Base-by-base conservation (phyloP, 92 coral and sea anemone genomes). In the Micromussa lordhowensis region DNA sequence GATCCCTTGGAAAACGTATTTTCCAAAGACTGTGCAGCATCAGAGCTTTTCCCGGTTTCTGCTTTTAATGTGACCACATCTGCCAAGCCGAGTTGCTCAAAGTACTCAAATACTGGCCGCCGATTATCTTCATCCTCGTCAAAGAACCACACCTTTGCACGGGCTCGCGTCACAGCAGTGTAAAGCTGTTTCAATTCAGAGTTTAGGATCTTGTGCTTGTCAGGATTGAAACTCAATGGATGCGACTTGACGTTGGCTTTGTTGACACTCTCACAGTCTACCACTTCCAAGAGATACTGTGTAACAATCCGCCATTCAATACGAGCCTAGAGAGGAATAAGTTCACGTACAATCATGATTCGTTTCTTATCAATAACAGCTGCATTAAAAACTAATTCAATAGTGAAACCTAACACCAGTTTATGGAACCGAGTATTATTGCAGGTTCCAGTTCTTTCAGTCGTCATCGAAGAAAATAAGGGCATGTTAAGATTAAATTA, bases 161-260 rank as follows among this genome's bases (percentile, higher is more conserved):
- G 84, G n/a, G 98, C 98, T 80, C 98, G 91, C 7, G 98, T 95
- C n/a, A 95, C 87, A 22, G 98, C 98, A 11, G 98, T 95, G 93
- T 95, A 95, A 1, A 95, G 92, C 80, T 88, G 92, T 83, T 95
- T 95, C 59, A 95, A 87, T 77, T 95, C 98, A n/a, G 98, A 93
- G 88, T 91, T 93, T 29, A 95, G 83, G 68, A 95, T 92, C 87
- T 90, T 95, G 91, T 95, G 98, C 86, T 86, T 92, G 81, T 90
- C 94, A 22, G 82, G 77, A 32, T 95, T 83, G 69, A 95, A 95
- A 80, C 81, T 85, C 81, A 95, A 82, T 12, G 98, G 98, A 58
- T 96, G 87, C 13, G 94, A 73, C 49, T 73, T 36, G 17, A 73
- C 49, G 22, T 73, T 15, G 26, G 71, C 31, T 3, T 13, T 66